These are phyloP conservation scores for Myrmophylax atrothorax DNA, from an alignment of 2,113 vertebrate genomes.

Conservation along the genomic window DNA sequence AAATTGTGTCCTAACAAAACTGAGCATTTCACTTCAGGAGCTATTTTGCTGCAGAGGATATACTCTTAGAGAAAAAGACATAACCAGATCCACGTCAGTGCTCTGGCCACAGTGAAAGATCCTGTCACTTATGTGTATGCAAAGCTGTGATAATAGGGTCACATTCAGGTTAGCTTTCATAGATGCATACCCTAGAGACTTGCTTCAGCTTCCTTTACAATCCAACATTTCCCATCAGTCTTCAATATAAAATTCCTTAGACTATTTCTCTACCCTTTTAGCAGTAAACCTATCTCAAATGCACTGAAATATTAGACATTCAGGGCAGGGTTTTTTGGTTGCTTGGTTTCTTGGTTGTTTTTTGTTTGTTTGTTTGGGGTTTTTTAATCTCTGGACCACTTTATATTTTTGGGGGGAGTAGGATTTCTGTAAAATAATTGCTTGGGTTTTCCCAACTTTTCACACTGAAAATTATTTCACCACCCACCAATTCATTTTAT, in stretches of 20 bases:
- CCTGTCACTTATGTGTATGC: not conserved
- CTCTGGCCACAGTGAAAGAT: not conserved
- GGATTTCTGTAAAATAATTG: not conserved
- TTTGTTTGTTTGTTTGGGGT: not conserved
- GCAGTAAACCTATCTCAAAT: not conserved
- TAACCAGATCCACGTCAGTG: not conserved
- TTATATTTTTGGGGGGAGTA: not conserved
- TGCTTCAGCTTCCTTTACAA: not conserved
- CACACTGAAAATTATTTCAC: not conserved
- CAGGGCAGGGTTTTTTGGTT: fast-evolving
- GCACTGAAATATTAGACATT: not conserved
- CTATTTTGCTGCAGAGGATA: not conserved
- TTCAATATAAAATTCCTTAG: not conserved
- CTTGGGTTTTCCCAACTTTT: not conserved
- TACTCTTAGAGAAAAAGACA: not conserved
- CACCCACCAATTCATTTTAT: not conserved
- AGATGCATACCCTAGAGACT: not conserved
- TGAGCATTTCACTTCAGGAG: not conserved
- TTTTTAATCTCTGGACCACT: not conserved
- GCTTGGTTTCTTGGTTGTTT: not conserved
- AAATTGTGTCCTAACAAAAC: not conserved
- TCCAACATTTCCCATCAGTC: not conserved
- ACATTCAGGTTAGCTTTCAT: not conserved
- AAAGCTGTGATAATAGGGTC: not conserved
- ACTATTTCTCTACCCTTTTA: not conserved